These are phyloP conservation scores for Griposia aprilina DNA, from an alignment of 2,888 invertebrate genomes.

Conservation along the genomic window DNA sequence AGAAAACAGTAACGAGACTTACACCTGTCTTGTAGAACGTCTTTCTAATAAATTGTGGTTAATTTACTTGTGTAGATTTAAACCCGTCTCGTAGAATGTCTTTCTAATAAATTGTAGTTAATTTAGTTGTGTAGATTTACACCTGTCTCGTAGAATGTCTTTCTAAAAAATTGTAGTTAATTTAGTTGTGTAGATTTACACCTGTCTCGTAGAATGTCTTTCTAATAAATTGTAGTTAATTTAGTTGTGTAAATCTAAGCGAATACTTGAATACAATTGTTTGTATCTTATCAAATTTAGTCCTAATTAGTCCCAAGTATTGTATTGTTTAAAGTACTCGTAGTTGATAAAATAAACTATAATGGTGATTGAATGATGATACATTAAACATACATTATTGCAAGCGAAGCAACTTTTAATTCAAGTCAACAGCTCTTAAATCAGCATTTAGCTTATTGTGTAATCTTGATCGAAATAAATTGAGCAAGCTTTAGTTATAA, in stretches of 20 bases:
- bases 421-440: not conserved
- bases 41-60: conserved; percentile 2
- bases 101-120: conserved; percentile 10
- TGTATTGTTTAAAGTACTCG: too few relatives aligned
- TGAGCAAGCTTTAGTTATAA: not conserved
- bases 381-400: not conserved
- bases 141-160: conserved; percentile 1
- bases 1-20: not conserved
- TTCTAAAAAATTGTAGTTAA: too few relatives aligned
- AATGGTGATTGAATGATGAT: not conserved
- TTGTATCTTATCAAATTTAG: not conserved
- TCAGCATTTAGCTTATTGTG: not conserved
- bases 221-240: conserved; percentile 9
- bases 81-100: too few relatives aligned
- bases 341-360: not conserved
- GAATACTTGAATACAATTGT: not conserved
- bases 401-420: not conserved
- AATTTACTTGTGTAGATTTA: too few relatives aligned
- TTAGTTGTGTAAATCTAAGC: not conserved
- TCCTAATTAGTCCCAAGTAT: not conserved
- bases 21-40: conserved; percentile 1
- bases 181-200: too few relatives aligned
- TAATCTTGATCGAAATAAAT: not conserved
- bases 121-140: not conserved
- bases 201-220: not conserved